A percentile compares a stretch with the other conserved stretches of the same genome.
These are phyloP conservation scores for Portunus trituberculatus DNA, from an alignment of 1,140 invertebrate species.

Conservation along the genomic window DNA sequence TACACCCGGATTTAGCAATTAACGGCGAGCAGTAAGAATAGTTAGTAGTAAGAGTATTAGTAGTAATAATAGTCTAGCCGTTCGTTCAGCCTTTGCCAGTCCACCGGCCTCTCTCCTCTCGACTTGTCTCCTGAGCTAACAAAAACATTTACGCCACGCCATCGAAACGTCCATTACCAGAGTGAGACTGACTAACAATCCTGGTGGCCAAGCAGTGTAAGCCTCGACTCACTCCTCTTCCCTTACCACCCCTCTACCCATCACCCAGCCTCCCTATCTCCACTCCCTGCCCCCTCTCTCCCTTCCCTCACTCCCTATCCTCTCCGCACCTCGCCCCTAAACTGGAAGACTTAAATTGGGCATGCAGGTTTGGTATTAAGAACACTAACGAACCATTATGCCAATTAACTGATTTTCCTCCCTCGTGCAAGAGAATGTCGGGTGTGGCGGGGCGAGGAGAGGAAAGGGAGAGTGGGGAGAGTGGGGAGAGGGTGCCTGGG, in stretches of 20 bases:
- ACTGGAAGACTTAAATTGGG: not conserved
- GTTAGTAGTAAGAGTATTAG: too few relatives aligned
- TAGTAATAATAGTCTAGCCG: too few relatives aligned
- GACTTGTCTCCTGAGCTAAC: too few relatives aligned
- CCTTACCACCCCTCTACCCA: not conserved
- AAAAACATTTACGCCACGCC: too few relatives aligned
- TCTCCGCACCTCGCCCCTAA: not conserved
- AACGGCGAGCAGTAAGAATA: too few relatives aligned
- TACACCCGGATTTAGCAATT: too few relatives aligned
- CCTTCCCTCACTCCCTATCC: not conserved
- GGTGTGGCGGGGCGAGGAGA: not conserved
- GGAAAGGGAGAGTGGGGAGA: not conserved
- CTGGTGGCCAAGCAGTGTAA: too few relatives aligned
- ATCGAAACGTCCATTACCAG: too few relatives aligned
- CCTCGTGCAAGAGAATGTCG: not conserved
- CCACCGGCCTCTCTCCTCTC: too few relatives aligned
- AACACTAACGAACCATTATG: conserved; percentile 22
- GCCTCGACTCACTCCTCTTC: not conserved
- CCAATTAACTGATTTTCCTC: conserved; percentile 13
- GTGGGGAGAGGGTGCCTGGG: not conserved
- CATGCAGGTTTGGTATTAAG: not conserved
- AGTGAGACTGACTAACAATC: too few relatives aligned
- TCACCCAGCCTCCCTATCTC: not conserved
- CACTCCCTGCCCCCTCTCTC: not conserved
- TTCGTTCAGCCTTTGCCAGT: too few relatives aligned